Base-by-base conservation (phyloP, 2,113 vertebrate species). In the Perccottus glenii region DNA sequence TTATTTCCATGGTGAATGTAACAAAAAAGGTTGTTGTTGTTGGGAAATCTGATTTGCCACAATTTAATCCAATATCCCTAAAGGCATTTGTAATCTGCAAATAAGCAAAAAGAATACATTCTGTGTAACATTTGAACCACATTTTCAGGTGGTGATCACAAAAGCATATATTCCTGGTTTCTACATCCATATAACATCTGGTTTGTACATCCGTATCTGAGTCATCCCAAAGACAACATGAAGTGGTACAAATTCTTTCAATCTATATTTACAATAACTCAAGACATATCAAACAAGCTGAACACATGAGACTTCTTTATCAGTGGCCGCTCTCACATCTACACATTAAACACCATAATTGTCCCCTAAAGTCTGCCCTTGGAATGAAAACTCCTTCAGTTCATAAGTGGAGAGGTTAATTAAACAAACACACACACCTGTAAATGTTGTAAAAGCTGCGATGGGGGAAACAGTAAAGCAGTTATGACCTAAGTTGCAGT, bases 121-220 rank as follows among this genome's bases (percentile, higher is more conserved):
- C 85, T 81, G 75, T 70, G 55, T 73, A 81, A 83, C 70, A 86
- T 73, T 49, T 61, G 77, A 85, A 87, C 83, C 87, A 80, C 82
- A 65, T 84, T 78, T 81, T 81, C 84, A 67, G 78, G 76, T 73
- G 6, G n/a, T 60, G 80, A 85, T 85, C 77, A 84, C 79, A 76
- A 85, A 83, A 87, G 82, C 83, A 86, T 80, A 82, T 87, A 82
- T 86, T 86, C 77, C 85, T 85, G 78, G 75, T 85, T 90, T 86
- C 69, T 78, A 87, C 85, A 85, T 85, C 87, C 85, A 85, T 81
- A 83, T 70, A 83, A 87, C 77, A 81, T 84, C 84, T 85, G 84
- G 67, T 82, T 85, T 84, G 75, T 83, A 76, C 88, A 85, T 88
- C 87, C 82, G 77, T 73, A 82, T 15, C 67, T 45, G 77, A 82